Conservation (phyloP, 2,797 vertebrate species). For the Gymnocypris eckloni region DNA sequence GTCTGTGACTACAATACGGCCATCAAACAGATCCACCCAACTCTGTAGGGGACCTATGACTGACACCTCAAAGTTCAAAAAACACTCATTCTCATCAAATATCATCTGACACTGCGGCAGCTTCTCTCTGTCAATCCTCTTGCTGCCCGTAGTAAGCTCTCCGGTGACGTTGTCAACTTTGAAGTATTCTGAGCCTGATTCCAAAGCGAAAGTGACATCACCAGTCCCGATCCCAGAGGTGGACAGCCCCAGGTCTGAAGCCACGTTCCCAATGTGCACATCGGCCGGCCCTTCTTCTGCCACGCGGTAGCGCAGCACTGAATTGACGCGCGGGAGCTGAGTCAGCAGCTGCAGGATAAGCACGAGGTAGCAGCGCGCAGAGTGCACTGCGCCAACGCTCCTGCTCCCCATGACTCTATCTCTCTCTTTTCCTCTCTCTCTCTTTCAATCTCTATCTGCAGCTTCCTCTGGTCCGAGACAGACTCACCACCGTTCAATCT, state of each 20-base stretch:
- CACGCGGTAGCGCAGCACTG: conserved; percentile 92
- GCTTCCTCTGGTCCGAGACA: conserved; percentile 66
- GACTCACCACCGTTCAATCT: conserved; percentile 25
- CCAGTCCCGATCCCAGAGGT: conserved; percentile 90
- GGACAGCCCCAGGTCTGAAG: conserved; percentile 90
- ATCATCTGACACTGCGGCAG: conserved; percentile 97
- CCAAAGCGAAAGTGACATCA: conserved; percentile 95
- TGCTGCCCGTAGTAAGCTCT: conserved; percentile 90
- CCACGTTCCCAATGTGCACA: conserved; percentile 94
- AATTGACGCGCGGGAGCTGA: conserved; percentile 86
- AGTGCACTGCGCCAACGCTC: conserved; percentile 81
- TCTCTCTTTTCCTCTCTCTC: conserved; percentile 54
- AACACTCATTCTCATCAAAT: conserved; percentile 97
- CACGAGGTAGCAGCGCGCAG: conserved; percentile 78
- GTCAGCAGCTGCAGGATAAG: conserved; percentile 86
- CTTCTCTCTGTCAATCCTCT: conserved; percentile 97
- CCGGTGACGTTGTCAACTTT: conserved; percentile 98
- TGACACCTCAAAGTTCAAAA: conserved; percentile 96
- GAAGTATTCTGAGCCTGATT: conserved; percentile 94
- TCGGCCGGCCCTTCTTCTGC: conserved; percentile 94
- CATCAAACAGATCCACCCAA: conserved; percentile 97
- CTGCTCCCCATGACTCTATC: conserved; percentile 76
- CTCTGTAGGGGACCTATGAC: conserved; percentile 97
- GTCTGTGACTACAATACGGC: conserved; percentile 92
- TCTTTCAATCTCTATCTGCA: conserved; percentile 66